These are phyloP conservation scores for Piliocolobus tephrosceles DNA, from an alignment of 2,113 vertebrate species.

Conservation along the genomic window DNA sequence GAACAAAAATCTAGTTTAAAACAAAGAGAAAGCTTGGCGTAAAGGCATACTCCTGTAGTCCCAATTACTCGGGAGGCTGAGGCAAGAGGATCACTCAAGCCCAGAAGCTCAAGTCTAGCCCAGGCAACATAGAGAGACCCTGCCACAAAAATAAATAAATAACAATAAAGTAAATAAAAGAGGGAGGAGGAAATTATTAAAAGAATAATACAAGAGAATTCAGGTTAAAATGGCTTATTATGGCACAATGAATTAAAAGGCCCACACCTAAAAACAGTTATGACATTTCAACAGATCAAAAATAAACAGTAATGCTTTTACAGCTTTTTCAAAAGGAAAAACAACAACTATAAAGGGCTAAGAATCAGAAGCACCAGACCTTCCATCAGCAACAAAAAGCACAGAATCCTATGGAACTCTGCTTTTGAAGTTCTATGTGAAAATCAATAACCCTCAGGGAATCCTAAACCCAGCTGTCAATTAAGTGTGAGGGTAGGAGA, in stretches of 20 bases:
- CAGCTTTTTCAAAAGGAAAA: not conserved
- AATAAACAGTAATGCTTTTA: not conserved
- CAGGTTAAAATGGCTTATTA: not conserved
- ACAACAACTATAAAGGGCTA: not conserved
- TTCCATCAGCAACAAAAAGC: not conserved
- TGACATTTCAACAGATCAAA: not conserved
- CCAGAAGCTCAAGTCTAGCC: no score
- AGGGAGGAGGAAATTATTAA: not conserved
- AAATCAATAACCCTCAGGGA: not conserved
- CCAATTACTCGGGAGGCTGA: no score
- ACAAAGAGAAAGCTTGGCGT: not conserved
- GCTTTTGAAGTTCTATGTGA: not conserved
- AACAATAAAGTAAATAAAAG: no score
- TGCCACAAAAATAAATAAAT: no score
- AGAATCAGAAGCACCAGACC: not conserved
- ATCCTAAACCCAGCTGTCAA: not conserved
- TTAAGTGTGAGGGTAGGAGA: not conserved
- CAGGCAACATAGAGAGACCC: no score
- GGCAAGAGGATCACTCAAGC: no score
- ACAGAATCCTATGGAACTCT: not conserved
- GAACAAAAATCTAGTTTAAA: not conserved
- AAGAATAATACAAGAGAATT: not conserved
- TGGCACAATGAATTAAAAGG: constrained; percentile 15
- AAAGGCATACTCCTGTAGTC: no score
- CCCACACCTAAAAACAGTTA: not conserved